Conservation (phyloP, 2,113 vertebrate species). For the Corvus hawaiiensis region DNA sequence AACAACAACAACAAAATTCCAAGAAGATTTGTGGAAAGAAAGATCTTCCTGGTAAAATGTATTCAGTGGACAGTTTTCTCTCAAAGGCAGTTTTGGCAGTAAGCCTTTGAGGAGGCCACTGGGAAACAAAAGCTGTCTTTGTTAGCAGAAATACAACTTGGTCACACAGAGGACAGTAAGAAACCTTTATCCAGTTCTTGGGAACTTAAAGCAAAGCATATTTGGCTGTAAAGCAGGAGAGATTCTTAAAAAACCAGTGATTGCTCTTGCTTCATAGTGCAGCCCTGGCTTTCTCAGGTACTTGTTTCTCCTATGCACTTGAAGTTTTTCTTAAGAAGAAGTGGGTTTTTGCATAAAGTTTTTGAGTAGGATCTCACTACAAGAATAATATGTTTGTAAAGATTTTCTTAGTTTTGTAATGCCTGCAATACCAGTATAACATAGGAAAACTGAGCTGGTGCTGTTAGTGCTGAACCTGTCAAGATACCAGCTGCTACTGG, state of each 20-base stretch:
- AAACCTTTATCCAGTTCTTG: neutral
- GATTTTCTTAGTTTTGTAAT: neutral
- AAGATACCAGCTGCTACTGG: neutral
- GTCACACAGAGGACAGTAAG: neutral
- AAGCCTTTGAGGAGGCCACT: neutral
- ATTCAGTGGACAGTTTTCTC: neutral
- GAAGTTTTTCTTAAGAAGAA: neutral
- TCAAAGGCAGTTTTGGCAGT: neutral
- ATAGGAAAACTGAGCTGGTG: neutral
- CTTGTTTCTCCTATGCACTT: neutral
- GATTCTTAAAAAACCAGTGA: neutral
- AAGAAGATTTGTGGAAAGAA: neutral
- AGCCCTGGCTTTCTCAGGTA: neutral
- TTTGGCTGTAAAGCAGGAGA: neutral
- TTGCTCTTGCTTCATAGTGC: neutral
- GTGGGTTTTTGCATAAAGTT: accelerated
- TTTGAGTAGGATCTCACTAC: neutral
- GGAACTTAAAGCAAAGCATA: neutral
- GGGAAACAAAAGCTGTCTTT: neutral
- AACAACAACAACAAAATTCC: neutral
- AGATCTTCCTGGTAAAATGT: neutral
- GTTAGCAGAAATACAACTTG: neutral
- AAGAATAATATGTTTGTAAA: neutral
- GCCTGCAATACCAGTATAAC: neutral
- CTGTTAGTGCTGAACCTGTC: neutral